Evolutionary conservation across 2,113 vertebrate genomes (phyloP).

Genomic region (Gymnarchus niloticus): DNA sequence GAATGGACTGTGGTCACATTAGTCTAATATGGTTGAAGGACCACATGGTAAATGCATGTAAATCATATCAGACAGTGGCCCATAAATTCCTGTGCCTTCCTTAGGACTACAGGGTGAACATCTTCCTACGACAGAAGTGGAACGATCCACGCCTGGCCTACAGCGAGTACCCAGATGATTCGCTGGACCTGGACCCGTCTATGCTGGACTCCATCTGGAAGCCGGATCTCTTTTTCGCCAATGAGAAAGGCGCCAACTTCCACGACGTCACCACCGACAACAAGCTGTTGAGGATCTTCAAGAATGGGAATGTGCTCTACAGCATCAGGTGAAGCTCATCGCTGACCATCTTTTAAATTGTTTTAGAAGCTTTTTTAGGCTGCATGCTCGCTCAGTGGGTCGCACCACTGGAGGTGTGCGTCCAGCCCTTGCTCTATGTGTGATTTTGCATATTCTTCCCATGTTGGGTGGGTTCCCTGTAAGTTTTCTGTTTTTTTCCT

Average conservation of each 20-base stretch:
- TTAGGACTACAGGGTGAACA: slow-evolving; percentile 99
- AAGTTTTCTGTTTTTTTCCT: no score
- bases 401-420: no score
- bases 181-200: slow-evolving; percentile 93
- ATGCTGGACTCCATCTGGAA: slow-evolving; percentile 99
- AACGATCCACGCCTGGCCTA: slow-evolving; percentile 96
- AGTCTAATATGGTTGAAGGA: neutral
- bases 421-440: neutral
- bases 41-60: neutral
- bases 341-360: neutral
- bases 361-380: neutral
- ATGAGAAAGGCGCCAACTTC: slow-evolving; percentile 98
- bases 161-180: slow-evolving; percentile 94
- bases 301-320: slow-evolving; percentile 93
- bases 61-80: neutral
- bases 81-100: slow-evolving; percentile 50
- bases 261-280: slow-evolving; percentile 98
- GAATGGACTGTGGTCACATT: neutral
- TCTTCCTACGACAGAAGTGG: slow-evolving; percentile 98
- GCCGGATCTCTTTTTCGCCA: slow-evolving; percentile 97
- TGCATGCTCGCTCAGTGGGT: neutral
- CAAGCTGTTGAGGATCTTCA: slow-evolving; percentile 94
- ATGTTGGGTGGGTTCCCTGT: neutral
- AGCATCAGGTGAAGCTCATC: slow-evolving; percentile 79
- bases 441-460: neutral